phyloP scores from a whole-genome alignment of 2,888 invertebrate species.

The Xestia rhomboidea region DNA sequence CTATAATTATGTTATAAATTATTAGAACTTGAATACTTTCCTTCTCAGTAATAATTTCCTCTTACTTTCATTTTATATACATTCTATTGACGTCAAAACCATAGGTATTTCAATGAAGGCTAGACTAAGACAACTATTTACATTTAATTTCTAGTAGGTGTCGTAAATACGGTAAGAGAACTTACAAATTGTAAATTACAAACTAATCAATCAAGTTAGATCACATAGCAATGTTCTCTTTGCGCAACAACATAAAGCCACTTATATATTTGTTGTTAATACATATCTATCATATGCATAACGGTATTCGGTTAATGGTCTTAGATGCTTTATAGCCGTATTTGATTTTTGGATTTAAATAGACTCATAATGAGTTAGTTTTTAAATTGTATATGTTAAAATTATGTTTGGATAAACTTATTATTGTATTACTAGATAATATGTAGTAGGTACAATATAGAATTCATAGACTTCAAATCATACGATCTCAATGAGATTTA shows the following conservation, averaged over 20 bases:
- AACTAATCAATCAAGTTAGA: not conserved
- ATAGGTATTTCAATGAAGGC: not conserved
- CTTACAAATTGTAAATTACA: not conserved
- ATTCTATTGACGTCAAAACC: not conserved
- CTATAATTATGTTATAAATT: not conserved
- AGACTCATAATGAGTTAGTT: not conserved
- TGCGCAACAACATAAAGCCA: not conserved
- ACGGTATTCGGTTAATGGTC: not conserved
- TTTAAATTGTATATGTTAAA: not conserved
- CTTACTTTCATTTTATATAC: not conserved
- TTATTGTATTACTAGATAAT: not conserved
- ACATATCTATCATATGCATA: not conserved
- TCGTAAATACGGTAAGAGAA: not conserved
- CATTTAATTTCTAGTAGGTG: not conserved
- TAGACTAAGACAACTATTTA: not conserved
- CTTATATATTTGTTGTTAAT: not conserved
- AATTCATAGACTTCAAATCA: not conserved
- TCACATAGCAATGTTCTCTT: not conserved
- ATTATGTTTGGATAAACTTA: not conserved
- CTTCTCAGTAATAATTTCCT: not conserved
- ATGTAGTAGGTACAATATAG: no score
- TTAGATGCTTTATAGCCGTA: not conserved
- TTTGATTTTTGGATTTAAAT: not conserved
- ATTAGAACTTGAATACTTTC: not conserved
- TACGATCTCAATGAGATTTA: conserved; percentile 4